These are phyloP conservation scores for Sebastes umbrosus DNA, from an alignment of 2,797 vertebrate genomes.

Conservation along the genomic window DNA sequence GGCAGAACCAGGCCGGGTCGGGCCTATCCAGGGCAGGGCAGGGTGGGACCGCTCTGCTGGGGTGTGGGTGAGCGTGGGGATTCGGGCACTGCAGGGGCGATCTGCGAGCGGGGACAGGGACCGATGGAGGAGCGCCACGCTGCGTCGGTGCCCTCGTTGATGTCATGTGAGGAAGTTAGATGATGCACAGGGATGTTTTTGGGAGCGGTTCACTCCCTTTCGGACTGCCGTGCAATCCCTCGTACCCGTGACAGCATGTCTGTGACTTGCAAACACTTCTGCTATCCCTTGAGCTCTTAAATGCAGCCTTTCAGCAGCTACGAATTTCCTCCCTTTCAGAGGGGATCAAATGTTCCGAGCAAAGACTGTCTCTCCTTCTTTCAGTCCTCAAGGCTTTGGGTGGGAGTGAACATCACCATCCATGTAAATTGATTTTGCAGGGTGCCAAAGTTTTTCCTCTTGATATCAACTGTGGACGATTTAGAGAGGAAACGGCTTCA, in stretches of 20 bases:
- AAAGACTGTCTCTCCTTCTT: conserved; percentile 63
- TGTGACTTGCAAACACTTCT: conserved; percentile 63
- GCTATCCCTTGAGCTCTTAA: conserved; percentile 77
- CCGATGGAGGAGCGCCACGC: neutral
- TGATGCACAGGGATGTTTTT: conserved; percentile 1
- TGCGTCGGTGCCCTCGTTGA: neutral
- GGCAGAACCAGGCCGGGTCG: conserved; percentile 23
- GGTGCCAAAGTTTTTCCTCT: conserved; percentile 58
- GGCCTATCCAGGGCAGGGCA: neutral
- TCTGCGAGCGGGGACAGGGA: conserved; percentile 11
- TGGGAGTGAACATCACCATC: conserved; percentile 62
- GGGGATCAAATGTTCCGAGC: conserved; percentile 77
- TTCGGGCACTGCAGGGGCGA: conserved; percentile 12
- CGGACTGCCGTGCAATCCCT: conserved; percentile 33
- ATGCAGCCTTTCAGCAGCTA: conserved; percentile 75
- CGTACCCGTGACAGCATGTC: conserved; percentile 68
- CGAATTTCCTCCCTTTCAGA: conserved; percentile 74
- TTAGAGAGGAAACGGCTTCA: conserved; percentile 46
- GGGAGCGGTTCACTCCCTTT: conserved; percentile 15
- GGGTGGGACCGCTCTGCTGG: conserved; percentile 31
- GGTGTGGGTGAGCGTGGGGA: conserved; percentile 15
- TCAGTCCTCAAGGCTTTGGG: conserved; percentile 63
- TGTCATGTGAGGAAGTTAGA: conserved; percentile 14
- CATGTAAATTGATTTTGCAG: conserved; percentile 72
- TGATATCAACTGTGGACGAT: conserved; percentile 42